Evolutionary conservation across 2,113 vertebrate genomes (phyloP).

Genomic region (Prolemur simus): DNA sequence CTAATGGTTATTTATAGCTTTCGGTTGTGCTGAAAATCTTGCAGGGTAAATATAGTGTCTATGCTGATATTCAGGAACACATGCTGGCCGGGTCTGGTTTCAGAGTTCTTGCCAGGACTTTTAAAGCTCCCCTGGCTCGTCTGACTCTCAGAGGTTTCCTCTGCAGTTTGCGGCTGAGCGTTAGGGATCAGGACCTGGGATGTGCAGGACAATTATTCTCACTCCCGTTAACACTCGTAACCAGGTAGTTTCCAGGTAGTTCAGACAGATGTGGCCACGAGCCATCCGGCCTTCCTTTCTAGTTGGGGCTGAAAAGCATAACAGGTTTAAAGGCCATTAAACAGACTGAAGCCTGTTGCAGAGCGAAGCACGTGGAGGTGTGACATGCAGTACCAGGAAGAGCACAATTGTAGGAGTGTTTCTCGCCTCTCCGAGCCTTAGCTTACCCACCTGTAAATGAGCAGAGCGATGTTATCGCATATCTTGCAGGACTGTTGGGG

Average conservation of each 20-base stretch:
- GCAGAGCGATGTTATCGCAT: neutral
- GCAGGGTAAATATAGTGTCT: slow-evolving; percentile 84
- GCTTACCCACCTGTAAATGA: neutral
- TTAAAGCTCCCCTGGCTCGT: slow-evolving; percentile 15
- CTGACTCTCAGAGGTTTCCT: neutral
- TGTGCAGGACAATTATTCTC: neutral
- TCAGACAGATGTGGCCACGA: accelerated
- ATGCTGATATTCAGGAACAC: slow-evolving; percentile 63
- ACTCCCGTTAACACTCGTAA: neutral
- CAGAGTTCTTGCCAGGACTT: slow-evolving; percentile 17
- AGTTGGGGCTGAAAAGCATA: neutral
- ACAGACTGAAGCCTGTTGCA: neutral
- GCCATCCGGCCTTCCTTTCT: neutral
- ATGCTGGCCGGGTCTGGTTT: slow-evolving; percentile 75
- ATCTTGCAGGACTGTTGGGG: neutral
- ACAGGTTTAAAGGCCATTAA: neutral
- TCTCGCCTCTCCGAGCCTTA: neutral
- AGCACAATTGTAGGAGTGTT: neutral
- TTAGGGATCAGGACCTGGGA: neutral
- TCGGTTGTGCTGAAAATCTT: slow-evolving; percentile 62
- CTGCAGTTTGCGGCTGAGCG: neutral
- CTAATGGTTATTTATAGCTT: slow-evolving; percentile 77
- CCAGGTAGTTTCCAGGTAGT: neutral
- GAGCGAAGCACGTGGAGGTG: neutral
- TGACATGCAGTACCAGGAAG: neutral